Percentiles rank a stretch among this genome's conserved stretches.
These are phyloP conservation scores for Crocidura indochinensis DNA, from an alignment of 2,797 vertebrate genomes.

Conservation along the genomic window DNA sequence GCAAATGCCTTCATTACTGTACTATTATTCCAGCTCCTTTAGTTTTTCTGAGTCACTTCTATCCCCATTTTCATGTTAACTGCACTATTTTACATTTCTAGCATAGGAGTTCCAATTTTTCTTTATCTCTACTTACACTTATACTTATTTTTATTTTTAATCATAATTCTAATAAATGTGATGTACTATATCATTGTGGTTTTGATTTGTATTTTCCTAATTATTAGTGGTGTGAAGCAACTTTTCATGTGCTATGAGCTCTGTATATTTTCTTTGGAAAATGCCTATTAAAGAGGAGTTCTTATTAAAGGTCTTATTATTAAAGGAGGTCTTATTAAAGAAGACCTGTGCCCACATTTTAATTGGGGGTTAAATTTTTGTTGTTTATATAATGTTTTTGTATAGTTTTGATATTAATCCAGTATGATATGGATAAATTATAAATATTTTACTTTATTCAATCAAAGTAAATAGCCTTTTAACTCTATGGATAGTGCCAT, in stretches of 20 bases:
- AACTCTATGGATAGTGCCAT: neutral
- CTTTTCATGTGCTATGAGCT: neutral
- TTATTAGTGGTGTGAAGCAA: neutral
- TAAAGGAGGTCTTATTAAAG: no score
- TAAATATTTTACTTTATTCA: neutral
- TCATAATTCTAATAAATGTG: neutral
- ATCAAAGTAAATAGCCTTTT: neutral
- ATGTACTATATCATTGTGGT: neutral
- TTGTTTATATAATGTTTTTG: conserved; percentile 41
- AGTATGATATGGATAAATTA: neutral
- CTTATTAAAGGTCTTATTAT: no score
- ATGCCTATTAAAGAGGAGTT: neutral
- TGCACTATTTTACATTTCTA: neutral
- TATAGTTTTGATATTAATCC: conserved; percentile 6
- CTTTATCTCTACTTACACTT: neutral
- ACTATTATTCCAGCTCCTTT: no score
- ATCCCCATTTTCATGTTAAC: neutral
- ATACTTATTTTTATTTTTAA: neutral
- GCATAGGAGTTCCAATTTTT: neutral
- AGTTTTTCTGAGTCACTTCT: no score
- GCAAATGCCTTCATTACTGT: no score
- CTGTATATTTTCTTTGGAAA: conserved; percentile 33
- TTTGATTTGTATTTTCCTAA: conserved; percentile 43
- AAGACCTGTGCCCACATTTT: neutral
- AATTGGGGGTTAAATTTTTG: neutral